A percentile compares a stretch with the other conserved stretches of the same genome.
Evolutionary conservation across 2,888 invertebrate species (phyloP).

Genomic region (Bursaphelenchus okinawaensis): DNA sequence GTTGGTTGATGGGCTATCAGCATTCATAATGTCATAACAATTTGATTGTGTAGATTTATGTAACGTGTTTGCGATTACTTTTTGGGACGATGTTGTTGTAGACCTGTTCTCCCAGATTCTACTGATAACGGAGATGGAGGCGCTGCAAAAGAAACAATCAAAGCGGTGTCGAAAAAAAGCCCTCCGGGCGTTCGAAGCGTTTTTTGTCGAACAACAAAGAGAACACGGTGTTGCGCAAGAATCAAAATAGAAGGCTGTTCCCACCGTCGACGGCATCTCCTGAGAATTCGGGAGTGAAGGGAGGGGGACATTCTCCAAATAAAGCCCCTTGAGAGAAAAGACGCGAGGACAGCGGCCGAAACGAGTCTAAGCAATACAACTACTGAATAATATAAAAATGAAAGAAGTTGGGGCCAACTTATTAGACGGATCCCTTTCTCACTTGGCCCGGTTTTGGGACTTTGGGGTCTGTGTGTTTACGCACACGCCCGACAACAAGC

Average conservation of each 20-base stretch:
- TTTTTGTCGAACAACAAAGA: not conserved
- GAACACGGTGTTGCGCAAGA: not conserved
- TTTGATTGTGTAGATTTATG: not conserved
- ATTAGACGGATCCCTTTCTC: not conserved
- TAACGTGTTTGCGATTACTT: not conserved
- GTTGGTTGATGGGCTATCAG: too few species aligned
- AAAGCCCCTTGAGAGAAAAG: too few species aligned
- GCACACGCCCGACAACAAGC: not conserved
- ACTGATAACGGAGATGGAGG: not conserved
- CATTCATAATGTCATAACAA: too few species aligned
- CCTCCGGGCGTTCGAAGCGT: not conserved
- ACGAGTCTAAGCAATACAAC: not conserved
- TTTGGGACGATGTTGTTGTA: not conserved
- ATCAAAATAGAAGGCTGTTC: not conserved
- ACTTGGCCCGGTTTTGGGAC: not conserved
- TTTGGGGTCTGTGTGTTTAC: not conserved
- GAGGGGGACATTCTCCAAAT: not conserved
- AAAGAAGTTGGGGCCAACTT: not conserved
- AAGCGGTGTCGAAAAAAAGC: not conserved
- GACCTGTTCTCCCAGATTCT: not conserved
- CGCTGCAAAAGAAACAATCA: not conserved
- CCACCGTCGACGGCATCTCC: not conserved
- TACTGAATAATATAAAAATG: not conserved
- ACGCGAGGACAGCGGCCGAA: not conserved
- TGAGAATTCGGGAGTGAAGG: not conserved